Conservation (phyloP, 2,113 vertebrate species). For the Bambusicola thoracicus region DNA sequence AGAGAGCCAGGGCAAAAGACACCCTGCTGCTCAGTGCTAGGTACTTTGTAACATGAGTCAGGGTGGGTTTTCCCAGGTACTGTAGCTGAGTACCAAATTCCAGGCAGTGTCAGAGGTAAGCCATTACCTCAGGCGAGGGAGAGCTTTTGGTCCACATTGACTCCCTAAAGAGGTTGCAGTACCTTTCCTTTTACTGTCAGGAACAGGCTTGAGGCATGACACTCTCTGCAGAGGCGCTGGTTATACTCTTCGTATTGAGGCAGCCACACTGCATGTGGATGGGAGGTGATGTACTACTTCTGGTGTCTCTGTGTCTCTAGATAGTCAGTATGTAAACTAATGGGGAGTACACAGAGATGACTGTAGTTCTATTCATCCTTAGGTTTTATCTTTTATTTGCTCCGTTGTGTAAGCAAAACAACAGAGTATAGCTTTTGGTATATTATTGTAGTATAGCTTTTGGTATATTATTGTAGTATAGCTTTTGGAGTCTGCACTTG, state of each 20-base stretch:
- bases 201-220: background rate
- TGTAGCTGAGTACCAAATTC: background rate
- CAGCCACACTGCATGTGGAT: background rate
- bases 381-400: background rate
- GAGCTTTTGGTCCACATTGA: accelerated
- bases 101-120: background rate
- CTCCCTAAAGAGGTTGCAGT: background rate
- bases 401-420: background rate
- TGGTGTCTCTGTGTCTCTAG: background rate
- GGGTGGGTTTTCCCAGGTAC: background rate
- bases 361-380: background rate
- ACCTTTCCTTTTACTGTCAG: background rate
- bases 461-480: background rate
- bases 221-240: background rate
- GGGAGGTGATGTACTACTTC: background rate
- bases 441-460: background rate
- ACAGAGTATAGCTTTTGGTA: background rate
- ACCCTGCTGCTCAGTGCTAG: accelerated
- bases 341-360: background rate
- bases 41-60: background rate
- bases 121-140: accelerated
- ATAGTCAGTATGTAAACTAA: background rate
- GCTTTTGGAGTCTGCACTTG: background rate
- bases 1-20: background rate
- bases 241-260: background rate